Evolutionary conservation across 2,888 invertebrate genomes (phyloP).

Genomic region (Stegana nigrithorax): DNA sequence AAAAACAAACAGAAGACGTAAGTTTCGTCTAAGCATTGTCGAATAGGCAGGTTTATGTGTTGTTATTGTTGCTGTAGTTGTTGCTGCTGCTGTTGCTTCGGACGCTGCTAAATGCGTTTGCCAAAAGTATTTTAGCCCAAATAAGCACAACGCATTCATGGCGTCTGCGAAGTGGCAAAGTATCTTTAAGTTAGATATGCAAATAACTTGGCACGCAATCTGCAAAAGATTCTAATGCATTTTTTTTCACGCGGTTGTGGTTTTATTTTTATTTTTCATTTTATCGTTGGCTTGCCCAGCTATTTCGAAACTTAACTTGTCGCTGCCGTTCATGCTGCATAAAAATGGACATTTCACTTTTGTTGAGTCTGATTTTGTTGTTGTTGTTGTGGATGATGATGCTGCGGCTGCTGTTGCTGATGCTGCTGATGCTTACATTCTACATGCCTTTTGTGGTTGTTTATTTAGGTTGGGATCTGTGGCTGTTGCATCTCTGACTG

Average conservation of each 20-base stretch:
- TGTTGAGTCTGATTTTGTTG: constrained; percentile 42
- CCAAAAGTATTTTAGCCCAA: constrained; percentile 51
- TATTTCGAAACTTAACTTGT: constrained; percentile 41
- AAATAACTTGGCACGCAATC: constrained; percentile 56
- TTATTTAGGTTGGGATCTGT: constrained; percentile 11
- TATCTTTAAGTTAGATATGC: constrained; percentile 46
- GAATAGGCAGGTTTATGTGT: constrained; percentile 38
- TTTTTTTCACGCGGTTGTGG: neutral
- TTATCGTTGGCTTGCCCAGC: neutral
- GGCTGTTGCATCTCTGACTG: neutral
- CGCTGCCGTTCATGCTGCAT: constrained; percentile 26
- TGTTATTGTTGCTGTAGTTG: no score
- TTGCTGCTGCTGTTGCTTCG: no score
- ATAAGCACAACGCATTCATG: constrained; percentile 52
- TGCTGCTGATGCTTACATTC: neutral
- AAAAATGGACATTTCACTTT: constrained; percentile 25
- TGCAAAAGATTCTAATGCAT: constrained; percentile 12
- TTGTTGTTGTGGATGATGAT: constrained; percentile 12
- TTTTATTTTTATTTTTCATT: constrained; percentile 10
- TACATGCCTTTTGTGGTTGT: constrained; percentile 10
- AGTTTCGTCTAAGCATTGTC: constrained; percentile 50
- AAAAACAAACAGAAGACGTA: neutral
- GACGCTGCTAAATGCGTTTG: constrained; percentile 1
- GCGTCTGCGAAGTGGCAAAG: constrained; percentile 29
- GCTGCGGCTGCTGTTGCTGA: constrained; percentile 15